These are phyloP conservation scores for Xylota sylvarum DNA, from an alignment of 2,888 invertebrate species.

Conservation along the genomic window DNA sequence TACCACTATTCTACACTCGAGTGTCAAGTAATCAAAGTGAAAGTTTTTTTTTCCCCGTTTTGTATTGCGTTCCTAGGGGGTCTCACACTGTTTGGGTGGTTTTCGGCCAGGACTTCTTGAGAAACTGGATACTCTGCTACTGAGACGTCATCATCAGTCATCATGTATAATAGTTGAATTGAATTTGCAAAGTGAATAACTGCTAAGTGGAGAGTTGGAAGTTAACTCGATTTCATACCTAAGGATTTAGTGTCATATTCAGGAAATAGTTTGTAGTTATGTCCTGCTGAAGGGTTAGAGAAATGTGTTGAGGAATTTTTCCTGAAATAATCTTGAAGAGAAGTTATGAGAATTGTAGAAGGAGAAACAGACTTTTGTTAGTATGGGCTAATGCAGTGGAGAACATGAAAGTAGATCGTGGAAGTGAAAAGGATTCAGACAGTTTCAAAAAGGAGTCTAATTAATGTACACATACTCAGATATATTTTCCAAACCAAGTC, in stretches of 20 bases:
- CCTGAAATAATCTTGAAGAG: not conserved
- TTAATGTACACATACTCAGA: too few relatives aligned
- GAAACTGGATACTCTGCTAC: not conserved
- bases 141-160: conserved; percentile 13
- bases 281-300: not conserved
- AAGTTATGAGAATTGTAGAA: not conserved
- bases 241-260: not conserved
- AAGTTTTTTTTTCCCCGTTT: conserved; percentile 41
- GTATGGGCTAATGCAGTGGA: too few relatives aligned
- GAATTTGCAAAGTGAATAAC: conserved; percentile 15
- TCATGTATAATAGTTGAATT: not conserved
- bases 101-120: not conserved
- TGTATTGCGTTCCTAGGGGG: not conserved
- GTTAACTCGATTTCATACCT: not conserved
- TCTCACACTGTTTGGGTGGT: not conserved
- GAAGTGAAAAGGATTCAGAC: too few relatives aligned
- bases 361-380: too few relatives aligned
- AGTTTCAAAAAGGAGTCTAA: too few relatives aligned
- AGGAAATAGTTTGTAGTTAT: not conserved
- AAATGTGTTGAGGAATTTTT: not conserved
- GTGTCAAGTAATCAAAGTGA: conserved; percentile 61
- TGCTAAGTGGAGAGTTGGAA: not conserved
- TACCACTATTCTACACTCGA: conserved; percentile 19
- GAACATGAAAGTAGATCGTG: too few relatives aligned
- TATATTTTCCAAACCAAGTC: too few relatives aligned